Base-by-base conservation (phyloP, 2,797 vertebrate species). In the Catostomus latipinnis region DNA sequence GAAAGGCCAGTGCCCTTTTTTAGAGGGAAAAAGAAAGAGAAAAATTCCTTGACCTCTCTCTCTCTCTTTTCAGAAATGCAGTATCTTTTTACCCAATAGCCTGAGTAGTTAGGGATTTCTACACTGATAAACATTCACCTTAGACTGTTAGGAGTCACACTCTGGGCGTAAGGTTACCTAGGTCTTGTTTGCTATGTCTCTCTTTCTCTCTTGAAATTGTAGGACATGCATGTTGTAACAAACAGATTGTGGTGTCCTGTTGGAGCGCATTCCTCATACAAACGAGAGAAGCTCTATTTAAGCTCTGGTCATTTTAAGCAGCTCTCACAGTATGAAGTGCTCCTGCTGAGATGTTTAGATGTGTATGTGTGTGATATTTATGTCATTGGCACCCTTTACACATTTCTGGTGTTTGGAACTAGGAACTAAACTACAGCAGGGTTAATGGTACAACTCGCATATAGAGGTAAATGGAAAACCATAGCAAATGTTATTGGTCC, bases 1-100 rank as follows among this genome's bases (percentile, higher is more conserved):
- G 91, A 94, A 93, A 94, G 94, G 93, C 88, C 92, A 93, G 90
- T 89, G 90, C 88, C 92, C 91, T 91, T 88, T 87, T 84, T 83
- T 73, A 83, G 54, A 67, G 48, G 45, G 54, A 8, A n/a, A 12
- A 56, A 62, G 49, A 45, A 65, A 54, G 60, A 52, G 52, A 34
- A 34, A 34, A 3, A 34, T 34, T 77, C 58, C 71, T 60, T 34
- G 2, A 34, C 34, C 76, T 63, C 71, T 57, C 73, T 72, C 73
- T 72, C 68, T 71, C 76, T 82, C 16, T 65, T 53, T 60, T 74
- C 76, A 71, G 70, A 74, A 87, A 83, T 87, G 81, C 56, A 67
- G 68, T 76, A 14, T 85, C 69, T 76, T 71, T 71, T 75, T 81
- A 82, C 66, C 57, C 66, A 74, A 56, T 69, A 78, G 50, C 22